phyloP scores from a whole-genome alignment of 2,113 vertebrate species.

The Neomonachus schauinslandi region DNA sequence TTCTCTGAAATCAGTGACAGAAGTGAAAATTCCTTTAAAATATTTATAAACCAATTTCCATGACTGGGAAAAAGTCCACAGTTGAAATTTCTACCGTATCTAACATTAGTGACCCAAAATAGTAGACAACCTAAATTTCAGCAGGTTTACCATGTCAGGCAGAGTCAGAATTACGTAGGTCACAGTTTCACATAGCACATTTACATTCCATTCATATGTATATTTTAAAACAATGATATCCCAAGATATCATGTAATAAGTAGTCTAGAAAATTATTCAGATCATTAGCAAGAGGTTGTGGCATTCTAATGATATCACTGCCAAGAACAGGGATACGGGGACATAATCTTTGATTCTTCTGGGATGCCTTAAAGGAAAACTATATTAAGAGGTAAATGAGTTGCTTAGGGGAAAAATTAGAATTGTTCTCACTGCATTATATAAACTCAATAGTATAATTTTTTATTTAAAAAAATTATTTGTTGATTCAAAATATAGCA shows the following conservation, averaged over 20 bases:
- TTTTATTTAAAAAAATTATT: constrained; percentile 49
- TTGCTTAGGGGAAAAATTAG: background rate
- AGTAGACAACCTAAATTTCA: background rate
- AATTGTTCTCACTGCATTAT: background rate
- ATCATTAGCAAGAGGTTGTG: background rate
- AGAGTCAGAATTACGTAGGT: background rate
- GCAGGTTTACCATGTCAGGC: background rate
- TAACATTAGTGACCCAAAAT: background rate
- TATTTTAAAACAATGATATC: constrained; percentile 10
- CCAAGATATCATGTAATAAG: background rate
- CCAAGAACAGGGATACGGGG: background rate
- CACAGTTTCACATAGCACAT: background rate
- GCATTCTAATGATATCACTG: background rate
- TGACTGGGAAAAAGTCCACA: background rate
- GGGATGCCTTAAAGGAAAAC: constrained; percentile 16
- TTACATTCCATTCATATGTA: background rate
- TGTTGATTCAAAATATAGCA: constrained; percentile 58
- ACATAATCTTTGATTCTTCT: constrained; percentile 9
- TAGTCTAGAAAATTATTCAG: constrained; percentile 1
- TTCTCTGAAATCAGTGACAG: background rate
- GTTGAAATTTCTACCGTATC: background rate
- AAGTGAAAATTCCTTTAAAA: background rate
- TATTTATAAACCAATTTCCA: background rate
- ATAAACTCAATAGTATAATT: constrained; percentile 42
- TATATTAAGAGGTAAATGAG: background rate